A percentile compares a stretch with the other conserved stretches of the same genome.
phyloP scores from a whole-genome alignment of 2,113 vertebrate genomes.

The Epinephelus cyanopodus region DNA sequence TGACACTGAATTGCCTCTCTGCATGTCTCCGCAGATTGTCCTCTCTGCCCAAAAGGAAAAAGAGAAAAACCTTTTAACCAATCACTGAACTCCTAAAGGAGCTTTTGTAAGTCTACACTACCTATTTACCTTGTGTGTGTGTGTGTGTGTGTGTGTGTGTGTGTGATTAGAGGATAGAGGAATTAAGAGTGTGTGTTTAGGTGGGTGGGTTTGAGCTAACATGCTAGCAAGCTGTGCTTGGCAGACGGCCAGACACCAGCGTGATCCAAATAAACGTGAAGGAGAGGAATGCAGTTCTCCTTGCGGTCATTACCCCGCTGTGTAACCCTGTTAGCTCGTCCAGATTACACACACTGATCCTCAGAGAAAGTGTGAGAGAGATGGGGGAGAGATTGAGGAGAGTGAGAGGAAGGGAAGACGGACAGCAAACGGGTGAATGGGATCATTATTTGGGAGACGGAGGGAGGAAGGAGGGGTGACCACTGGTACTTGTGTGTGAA shows the following conservation, averaged over 20 bases:
- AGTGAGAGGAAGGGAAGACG: neutral
- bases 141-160: constrained; percentile 25
- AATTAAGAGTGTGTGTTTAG: constrained; percentile 39
- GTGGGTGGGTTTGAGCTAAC: constrained; percentile 49
- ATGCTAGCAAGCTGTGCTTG: constrained; percentile 53
- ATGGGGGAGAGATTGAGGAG: neutral
- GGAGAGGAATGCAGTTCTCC: constrained; percentile 68
- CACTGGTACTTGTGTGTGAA: constrained; percentile 76
- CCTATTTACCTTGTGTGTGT: constrained; percentile 57
- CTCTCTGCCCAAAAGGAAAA: neutral
- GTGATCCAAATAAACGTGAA: constrained; percentile 69
- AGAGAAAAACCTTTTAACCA: constrained; percentile 32
- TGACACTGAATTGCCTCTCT: constrained; percentile 51
- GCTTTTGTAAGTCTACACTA: constrained; percentile 57
- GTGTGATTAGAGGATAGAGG: constrained; percentile 16
- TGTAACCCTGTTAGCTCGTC: constrained; percentile 71
- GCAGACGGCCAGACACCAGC: constrained; percentile 61
- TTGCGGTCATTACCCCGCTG: constrained; percentile 58
- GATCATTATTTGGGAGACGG: constrained; percentile 74
- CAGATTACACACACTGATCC: constrained; percentile 75
- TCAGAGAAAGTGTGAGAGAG: constrained; percentile 59
- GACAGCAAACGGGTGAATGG: constrained; percentile 68
- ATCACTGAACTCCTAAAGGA: constrained; percentile 62
- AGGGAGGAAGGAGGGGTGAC: constrained; percentile 60
- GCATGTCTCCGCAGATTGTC: constrained; percentile 25